Evolutionary conservation across 2,888 invertebrate species (phyloP).

Genomic region (Drosophila paramelanica): DNA sequence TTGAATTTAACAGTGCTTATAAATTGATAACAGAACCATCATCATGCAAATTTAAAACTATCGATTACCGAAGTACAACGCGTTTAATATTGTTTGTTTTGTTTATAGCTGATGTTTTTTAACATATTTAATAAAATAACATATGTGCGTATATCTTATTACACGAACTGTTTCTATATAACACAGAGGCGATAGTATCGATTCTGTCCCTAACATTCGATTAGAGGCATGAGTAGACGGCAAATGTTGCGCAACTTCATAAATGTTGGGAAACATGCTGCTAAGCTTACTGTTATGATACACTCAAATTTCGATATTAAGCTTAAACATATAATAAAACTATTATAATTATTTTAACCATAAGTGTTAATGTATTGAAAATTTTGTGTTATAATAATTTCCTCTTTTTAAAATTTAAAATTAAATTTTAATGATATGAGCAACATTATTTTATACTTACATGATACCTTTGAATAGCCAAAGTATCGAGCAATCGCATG

Average conservation of each 20-base stretch:
- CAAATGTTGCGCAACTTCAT: constrained; percentile 3
- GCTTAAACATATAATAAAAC: neutral
- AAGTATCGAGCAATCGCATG: neutral
- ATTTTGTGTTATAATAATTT: neutral
- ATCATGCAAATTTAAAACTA: neutral
- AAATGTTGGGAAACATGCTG: constrained; percentile 14
- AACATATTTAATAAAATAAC: neutral
- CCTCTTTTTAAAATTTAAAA: too few species aligned
- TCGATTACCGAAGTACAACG: constrained; percentile 19
- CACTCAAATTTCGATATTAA: neutral
- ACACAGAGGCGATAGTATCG: neutral
- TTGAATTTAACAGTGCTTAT: constrained; percentile 29
- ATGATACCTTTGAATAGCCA: neutral
- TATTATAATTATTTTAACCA: too few species aligned
- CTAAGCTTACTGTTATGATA: constrained; percentile 2
- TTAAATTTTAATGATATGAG: neutral
- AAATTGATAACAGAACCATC: neutral
- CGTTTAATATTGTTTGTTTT: neutral
- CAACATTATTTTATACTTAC: neutral
- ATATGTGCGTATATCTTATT: too few species aligned
- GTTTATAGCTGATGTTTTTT: neutral
- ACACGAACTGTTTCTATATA: too few species aligned
- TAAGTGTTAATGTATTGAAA: too few species aligned
- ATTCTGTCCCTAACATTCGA: neutral
- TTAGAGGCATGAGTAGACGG: too few species aligned